Evolutionary conservation across 2,797 vertebrate species (phyloP), one percentile per base, ranked within the genome.

Genomic region (Varecia variegata): DNA sequence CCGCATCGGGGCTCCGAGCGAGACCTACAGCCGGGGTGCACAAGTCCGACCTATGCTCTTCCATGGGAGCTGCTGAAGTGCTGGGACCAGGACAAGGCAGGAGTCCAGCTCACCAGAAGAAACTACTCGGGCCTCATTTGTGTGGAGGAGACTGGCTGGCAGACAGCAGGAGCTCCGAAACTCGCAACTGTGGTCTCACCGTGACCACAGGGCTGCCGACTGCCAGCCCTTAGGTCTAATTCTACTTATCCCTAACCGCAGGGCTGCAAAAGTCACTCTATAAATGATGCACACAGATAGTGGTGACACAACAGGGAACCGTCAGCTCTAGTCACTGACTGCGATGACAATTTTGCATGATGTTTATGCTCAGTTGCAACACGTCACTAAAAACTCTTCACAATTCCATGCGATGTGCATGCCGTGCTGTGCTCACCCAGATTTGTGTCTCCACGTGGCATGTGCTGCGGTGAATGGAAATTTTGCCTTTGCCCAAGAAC

Each of bases 121-220:
- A 60, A 23, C 7, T 9, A 25, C 43, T 76, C 60, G 21, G 52
- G 77, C 35, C 43, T 43, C 43, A 13, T 32, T 14, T 18, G 50
- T 68, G 20, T 2, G 0, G 58, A 11, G 38, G 1, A 50, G 50
- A 32, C 4, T 0, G n/a, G 32, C 50, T 2, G 14, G 40, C 58
- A 20, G 47, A 58, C 30, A 18, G 47, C 23, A 40, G 18, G 21
- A 32, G 17, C 67, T 40, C 67, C 12, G 2, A n/a, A 62, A 30
- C 25, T 9, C 1, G 0, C 25, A 62, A 17, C 27, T 38, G 5
- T 5, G 47, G 20, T 9, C 50, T 54, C 3, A 0, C 70, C 0
- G 7, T 21, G 52, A 56, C 18, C 7, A 13, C 25, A 20, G 60
- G 2, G 23, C 12, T 65, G 35, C 67, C 56, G 67, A 45, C 47